A percentile compares a stretch with the other conserved stretches of the same genome.
Conservation (phyloP, 2,888 invertebrate genomes). For the Melanargia galathea region DNA sequence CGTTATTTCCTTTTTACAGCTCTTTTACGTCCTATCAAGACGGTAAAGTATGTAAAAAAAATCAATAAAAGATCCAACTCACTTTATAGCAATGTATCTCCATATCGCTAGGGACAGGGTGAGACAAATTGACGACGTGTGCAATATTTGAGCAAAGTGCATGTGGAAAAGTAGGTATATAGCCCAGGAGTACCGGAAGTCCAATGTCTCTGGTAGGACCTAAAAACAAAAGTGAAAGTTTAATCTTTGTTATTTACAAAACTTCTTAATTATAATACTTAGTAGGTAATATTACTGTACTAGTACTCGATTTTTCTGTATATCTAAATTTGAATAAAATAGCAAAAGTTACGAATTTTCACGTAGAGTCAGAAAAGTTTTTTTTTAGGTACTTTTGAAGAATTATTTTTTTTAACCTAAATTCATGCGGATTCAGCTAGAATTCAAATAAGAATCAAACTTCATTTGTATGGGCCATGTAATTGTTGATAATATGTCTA, state of each 20-base stretch:
- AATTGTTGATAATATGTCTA: neutral
- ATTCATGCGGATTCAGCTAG: too few relatives aligned
- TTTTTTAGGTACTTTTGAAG: too few relatives aligned
- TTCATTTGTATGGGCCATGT: neutral
- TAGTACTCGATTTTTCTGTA: too few relatives aligned
- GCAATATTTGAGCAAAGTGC: slow-evolving; percentile 90
- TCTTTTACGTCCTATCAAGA: slow-evolving; percentile 23
- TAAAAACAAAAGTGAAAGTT: slow-evolving; percentile 38
- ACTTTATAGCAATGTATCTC: slow-evolving; percentile 93
- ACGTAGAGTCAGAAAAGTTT: too few relatives aligned
- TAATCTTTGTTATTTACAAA: neutral
- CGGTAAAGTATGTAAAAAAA: slow-evolving; percentile 18
- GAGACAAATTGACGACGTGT: slow-evolving; percentile 92
- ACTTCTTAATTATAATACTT: too few relatives aligned
- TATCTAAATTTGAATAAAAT: too few relatives aligned
- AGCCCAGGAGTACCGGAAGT: slow-evolving; percentile 83
- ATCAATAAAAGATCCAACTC: slow-evolving; percentile 56
- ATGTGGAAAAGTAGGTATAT: slow-evolving; percentile 89
- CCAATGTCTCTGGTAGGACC: slow-evolving; percentile 70
- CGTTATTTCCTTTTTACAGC: slow-evolving; percentile 8
- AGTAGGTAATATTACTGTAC: too few relatives aligned
- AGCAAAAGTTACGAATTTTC: too few relatives aligned
- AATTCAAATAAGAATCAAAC: too few relatives aligned
- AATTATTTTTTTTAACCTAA: too few relatives aligned
- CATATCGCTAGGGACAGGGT: slow-evolving; percentile 92